Percentiles rank a stretch among this genome's conserved stretches.
These are phyloP conservation scores for Bagarius yarrelli DNA, from an alignment of 2,113 vertebrate species.

Conservation along the genomic window DNA sequence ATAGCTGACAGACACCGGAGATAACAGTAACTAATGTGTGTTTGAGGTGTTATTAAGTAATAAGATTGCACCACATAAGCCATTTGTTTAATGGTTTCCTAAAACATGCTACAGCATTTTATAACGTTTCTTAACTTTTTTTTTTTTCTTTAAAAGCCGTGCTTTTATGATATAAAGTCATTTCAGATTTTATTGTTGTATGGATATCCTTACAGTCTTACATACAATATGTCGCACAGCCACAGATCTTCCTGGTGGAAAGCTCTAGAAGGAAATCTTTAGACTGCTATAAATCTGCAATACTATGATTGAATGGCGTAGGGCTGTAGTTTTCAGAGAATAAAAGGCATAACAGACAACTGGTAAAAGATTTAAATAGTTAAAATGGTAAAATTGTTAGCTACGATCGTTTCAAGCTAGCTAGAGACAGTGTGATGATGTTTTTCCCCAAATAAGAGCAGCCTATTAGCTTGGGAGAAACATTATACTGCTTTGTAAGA, in stretches of 20 bases:
- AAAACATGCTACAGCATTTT: not conserved
- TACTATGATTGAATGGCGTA: not conserved
- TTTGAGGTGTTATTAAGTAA: not conserved
- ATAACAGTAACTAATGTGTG: not conserved
- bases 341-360: not conserved
- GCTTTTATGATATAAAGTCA: not conserved
- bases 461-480: not conserved
- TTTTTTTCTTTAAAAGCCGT: not conserved
- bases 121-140: not conserved
- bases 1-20: not conserved
- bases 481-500: not conserved
- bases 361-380: not conserved
- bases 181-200: not conserved
- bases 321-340: not conserved
- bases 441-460: not conserved
- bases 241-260: not conserved
- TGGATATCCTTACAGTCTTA: not conserved
- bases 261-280: not conserved
- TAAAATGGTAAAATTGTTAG: no score
- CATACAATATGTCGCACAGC: not conserved
- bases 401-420: not conserved
- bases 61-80: not conserved
- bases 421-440: not conserved
- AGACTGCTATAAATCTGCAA: not conserved
- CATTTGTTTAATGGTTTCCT: not conserved